These are phyloP conservation scores for Vombatus ursinus DNA, from an alignment of 2,113 vertebrate species.

Conservation along the genomic window DNA sequence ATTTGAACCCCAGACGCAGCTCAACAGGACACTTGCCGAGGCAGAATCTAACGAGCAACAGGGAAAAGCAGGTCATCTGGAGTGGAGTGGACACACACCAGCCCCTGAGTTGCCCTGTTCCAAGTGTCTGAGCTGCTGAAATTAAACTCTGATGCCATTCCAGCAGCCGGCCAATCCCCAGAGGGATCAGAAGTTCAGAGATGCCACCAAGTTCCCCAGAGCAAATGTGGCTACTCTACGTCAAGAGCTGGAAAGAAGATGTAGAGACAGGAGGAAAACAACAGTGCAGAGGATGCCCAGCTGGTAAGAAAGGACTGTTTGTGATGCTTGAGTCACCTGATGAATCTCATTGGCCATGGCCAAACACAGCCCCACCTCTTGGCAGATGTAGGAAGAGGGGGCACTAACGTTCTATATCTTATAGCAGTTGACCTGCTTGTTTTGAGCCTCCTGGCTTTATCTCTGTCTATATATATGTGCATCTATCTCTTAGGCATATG, in stretches of 20 bases:
- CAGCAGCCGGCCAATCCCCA: slow-evolving; percentile 77
- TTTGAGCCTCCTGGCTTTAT: slow-evolving; percentile 87
- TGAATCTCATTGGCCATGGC: slow-evolving; percentile 90
- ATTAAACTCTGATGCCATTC: slow-evolving; percentile 85
- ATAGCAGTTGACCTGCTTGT: slow-evolving; percentile 92
- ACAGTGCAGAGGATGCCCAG: slow-evolving; percentile 88
- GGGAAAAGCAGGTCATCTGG: slow-evolving; percentile 78
- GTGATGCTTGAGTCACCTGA: slow-evolving; percentile 86
- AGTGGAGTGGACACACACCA: slow-evolving; percentile 65
- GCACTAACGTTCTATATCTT: slow-evolving; percentile 89
- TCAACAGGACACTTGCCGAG: slow-evolving; percentile 50
- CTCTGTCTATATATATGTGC: slow-evolving; percentile 75
- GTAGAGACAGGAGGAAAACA: slow-evolving; percentile 76
- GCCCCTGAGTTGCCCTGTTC: slow-evolving; percentile 50
- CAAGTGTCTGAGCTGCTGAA: slow-evolving; percentile 80
- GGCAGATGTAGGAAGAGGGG: slow-evolving; percentile 93
- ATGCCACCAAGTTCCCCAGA: slow-evolving; percentile 80
- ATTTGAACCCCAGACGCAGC: slow-evolving; percentile 61
- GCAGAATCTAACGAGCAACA: slow-evolving; percentile 55
- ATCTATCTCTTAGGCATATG: slow-evolving; percentile 64
- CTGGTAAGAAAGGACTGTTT: slow-evolving; percentile 88
- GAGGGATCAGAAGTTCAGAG: slow-evolving; percentile 82
- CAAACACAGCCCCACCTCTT: slow-evolving; percentile 88
- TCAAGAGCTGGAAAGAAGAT: slow-evolving; percentile 79
- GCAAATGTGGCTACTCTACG: slow-evolving; percentile 75